These are phyloP conservation scores for Etheostoma spectabile DNA, from an alignment of 2,113 vertebrate species.

Conservation along the genomic window DNA sequence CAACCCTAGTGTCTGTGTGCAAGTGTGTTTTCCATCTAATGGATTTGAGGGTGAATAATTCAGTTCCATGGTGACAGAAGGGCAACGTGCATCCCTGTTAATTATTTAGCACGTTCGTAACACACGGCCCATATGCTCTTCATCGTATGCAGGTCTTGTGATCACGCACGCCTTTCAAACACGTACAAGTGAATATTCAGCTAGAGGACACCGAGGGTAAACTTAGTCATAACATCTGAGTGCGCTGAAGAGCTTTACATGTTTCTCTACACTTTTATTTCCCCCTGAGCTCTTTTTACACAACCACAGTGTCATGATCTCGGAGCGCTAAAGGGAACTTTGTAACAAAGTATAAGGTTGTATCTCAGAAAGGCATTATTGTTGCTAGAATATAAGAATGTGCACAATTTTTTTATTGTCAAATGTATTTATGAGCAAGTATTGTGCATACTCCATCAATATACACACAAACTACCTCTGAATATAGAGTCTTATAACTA, in stretches of 20 bases:
- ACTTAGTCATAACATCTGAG: constrained; percentile 19
- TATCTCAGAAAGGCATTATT: constrained; percentile 14
- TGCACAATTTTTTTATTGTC: neutral
- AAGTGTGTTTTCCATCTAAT: constrained; percentile 34
- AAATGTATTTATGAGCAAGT: neutral
- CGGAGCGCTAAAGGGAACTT: constrained; percentile 13
- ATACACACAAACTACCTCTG: neutral
- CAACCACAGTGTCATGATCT: constrained; percentile 19
- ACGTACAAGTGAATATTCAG: constrained; percentile 15
- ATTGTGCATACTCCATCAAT: neutral
- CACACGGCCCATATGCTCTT: constrained; percentile 63
- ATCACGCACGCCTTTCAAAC: neutral
- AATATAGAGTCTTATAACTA: neutral
- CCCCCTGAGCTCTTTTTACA: constrained; percentile 6
- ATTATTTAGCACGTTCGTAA: constrained; percentile 74
- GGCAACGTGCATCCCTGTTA: constrained; percentile 68
- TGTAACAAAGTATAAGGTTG: constrained; percentile 6
- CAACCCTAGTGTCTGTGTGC: constrained; percentile 14
- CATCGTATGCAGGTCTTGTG: constrained; percentile 33
- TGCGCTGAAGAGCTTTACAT: constrained; percentile 26
- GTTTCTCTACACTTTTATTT: constrained; percentile 32
- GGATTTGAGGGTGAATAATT: constrained; percentile 76
- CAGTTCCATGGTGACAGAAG: constrained; percentile 70
- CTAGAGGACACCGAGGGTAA: constrained; percentile 16
- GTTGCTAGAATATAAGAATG: constrained; percentile 2